Base-by-base conservation (phyloP, 2,888 invertebrate genomes). In the Melinaea marsaeus region DNA sequence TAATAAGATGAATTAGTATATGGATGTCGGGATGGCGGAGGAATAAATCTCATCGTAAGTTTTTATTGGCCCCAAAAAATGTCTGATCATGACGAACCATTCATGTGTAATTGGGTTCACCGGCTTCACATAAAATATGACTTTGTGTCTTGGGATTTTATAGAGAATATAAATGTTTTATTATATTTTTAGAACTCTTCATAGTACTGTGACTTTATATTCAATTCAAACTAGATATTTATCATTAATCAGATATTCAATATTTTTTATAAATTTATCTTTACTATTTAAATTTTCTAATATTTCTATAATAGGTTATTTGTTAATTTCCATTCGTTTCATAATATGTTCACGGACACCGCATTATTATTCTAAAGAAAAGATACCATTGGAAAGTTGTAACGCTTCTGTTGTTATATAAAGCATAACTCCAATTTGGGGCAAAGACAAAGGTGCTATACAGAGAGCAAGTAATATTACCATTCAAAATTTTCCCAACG, bases 91-190 rank as follows among this genome's bases (percentile, higher is more conserved):
- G 87, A 86, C 80, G 88, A 86, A 88, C 86, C 88, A 85, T 89
- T 85, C 83, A 86, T 73, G 77, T 81, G 87, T 90, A 90, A 90
- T 90, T 90, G 89, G 90, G 84, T 81, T 87, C 86, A 86, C 73
- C 84, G 83, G 81, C 81, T 82, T 70, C 81, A 78, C 81, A 85
- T 88, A 88, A 90, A 86, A 89, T 90, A 88, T 86, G 84, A 85
- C 87, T 80, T 84, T 82, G 82, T 79, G 77, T 74, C 75, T 77
- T 78, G 76, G 77, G 80, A 82, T 86, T 90, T 90, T 90, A 90
- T 89, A 81, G 87, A 80, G 78, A 83, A 81, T 83, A 89, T 88
- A 89, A 89, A 90, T 83, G 82, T 80, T 88, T 89, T 88, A 88
- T 87, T 86, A 84, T 84, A 77, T 83, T 86, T 84, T 84, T 83